Percentiles rank a stretch among this genome's conserved stretches.
phyloP scores from a whole-genome alignment of 2,113 vertebrate species.

The Lepus timidus region DNA sequence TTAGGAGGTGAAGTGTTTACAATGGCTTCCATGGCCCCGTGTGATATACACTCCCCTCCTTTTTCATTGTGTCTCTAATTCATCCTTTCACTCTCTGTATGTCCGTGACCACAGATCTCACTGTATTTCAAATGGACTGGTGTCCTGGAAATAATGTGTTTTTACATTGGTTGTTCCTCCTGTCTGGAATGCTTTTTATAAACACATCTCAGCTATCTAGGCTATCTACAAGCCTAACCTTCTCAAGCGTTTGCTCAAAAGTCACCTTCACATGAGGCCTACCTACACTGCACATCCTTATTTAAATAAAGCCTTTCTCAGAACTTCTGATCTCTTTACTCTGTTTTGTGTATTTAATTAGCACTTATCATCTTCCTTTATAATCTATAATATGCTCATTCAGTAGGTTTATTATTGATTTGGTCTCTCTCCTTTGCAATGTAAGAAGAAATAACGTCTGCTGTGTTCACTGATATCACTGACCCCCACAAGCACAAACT shows the following conservation, averaged over 20 bases:
- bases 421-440: background rate
- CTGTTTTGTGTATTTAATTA: background rate
- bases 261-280: background rate
- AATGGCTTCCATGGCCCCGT: rapidly evolving
- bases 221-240: background rate
- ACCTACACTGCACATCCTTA: background rate
- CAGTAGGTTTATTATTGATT: background rate
- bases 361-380: background rate
- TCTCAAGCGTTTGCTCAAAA: background rate
- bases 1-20: background rate
- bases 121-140: background rate
- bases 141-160: background rate
- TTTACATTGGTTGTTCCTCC: background rate
- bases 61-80: background rate
- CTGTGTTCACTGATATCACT: background rate
- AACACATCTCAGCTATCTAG: background rate
- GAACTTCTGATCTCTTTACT: background rate
- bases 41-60: too few relatives aligned
- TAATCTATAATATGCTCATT: background rate
- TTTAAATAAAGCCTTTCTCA: background rate
- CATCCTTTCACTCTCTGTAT: background rate
- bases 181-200: background rate
- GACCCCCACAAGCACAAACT: background rate
- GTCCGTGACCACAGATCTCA: background rate
- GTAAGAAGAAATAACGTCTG: background rate